Conservation (phyloP, 2,113 vertebrate genomes). For the Sceloporus undulatus region DNA sequence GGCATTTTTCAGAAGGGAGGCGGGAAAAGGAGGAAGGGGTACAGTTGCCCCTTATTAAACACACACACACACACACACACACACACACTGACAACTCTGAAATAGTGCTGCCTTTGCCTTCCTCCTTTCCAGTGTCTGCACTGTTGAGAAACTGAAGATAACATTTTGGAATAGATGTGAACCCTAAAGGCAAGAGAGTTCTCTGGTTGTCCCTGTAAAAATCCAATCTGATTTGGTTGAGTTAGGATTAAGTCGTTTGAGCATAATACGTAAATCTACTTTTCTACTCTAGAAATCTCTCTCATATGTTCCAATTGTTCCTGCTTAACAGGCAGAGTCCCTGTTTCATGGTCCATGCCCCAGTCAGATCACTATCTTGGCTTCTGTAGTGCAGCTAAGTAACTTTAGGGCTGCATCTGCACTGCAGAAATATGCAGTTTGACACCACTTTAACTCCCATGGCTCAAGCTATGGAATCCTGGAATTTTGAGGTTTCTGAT, state of each 20-base stretch:
- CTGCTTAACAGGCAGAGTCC: not conserved
- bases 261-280: not conserved
- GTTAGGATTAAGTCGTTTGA: not conserved
- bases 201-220: slow-evolving; percentile 1
- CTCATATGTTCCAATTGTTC: not conserved
- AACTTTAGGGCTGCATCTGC: too few relatives aligned
- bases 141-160: not conserved
- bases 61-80: too few relatives aligned
- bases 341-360: not conserved
- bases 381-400: too few relatives aligned
- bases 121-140: not conserved
- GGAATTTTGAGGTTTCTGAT: too few relatives aligned
- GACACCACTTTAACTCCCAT: too few relatives aligned
- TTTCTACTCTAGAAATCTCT: not conserved
- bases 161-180: not conserved
- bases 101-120: not conserved
- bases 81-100: not conserved
- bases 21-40: not conserved
- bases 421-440: too few relatives aligned
- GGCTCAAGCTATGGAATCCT: too few relatives aligned
- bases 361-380: not conserved
- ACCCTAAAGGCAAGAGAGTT: not conserved
- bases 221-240: not conserved
- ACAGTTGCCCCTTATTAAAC: not conserved
- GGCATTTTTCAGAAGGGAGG: not conserved